Evolutionary conservation across 2,797 vertebrate species (phyloP), one percentile per base, ranked within the genome.

Genomic region (Mormyrus hasselquistii): DNA sequence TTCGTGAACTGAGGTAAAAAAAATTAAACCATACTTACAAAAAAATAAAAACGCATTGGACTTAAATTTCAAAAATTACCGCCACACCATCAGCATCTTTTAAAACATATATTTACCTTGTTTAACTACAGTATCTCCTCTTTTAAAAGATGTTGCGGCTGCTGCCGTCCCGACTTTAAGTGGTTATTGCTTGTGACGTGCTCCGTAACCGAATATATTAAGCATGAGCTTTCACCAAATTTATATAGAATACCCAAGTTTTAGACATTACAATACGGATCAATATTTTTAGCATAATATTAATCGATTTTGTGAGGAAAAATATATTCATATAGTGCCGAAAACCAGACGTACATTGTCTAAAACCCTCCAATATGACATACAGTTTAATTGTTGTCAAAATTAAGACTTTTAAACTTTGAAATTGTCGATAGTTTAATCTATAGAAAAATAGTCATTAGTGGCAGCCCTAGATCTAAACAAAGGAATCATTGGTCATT

Each of bases 401-500:
- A 62, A 25, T 22, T 22, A 22, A 62, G 22, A 22, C 57, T 29
- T 29, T 62, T 62, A 22, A 62, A 59, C 0, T 6, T 6, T 59
- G 19, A 59, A 59, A 59, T n/a, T 59, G 55, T 59, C 6, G 19
- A 59, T 59, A 59, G 19, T 7, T 59, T n/a, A 8, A 59, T 59
- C n/a, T 59, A 59, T 59, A 59, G 57, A 59, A 22, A 59, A 59
- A 59, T 59, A 22, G 19, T 59, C 57, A 59, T 59, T 59, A 59
- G 57, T 62, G n/a, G 57, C 57, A 62, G 57, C 57, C n/a, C 57
- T 25, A 73, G 84, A 55, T 47, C 62, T 49, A 44, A 29, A 9
- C 82, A 29, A 8, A 16, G 52, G 52, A 95, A 96, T 95, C 94
- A 93, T 93, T 96, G 94, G 94, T 94, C 95, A 94, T 93, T 55